phyloP scores from a whole-genome alignment of 2,888 invertebrate species.

The Meandrusa payeni region DNA sequence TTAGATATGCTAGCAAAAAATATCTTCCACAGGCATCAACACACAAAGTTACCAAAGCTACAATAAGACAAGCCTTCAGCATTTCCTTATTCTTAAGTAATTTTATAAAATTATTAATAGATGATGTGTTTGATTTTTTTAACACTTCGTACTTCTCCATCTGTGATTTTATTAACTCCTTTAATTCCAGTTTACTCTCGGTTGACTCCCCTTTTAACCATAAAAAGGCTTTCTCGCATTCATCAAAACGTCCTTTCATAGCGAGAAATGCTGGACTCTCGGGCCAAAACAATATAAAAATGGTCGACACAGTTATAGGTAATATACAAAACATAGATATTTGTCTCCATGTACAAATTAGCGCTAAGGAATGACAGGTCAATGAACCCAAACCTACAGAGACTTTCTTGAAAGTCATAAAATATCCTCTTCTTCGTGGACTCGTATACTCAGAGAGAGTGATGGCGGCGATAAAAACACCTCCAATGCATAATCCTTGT shows the following conservation, averaged over 20 bases:
- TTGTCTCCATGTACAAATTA: slow-evolving; percentile 40
- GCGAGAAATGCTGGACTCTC: slow-evolving; percentile 45
- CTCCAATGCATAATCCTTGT: slow-evolving; percentile 38
- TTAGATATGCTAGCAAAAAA: slow-evolving; percentile 36
- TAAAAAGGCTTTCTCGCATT: slow-evolving; percentile 37
- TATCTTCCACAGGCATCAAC: slow-evolving; percentile 38
- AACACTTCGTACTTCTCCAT: slow-evolving; percentile 16
- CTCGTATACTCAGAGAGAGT: slow-evolving; percentile 39
- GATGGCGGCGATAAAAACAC: slow-evolving; percentile 34
- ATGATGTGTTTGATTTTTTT: slow-evolving; percentile 1
- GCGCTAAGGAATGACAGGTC: slow-evolving; percentile 36
- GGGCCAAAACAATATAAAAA: slow-evolving; percentile 39
- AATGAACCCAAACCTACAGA: slow-evolving; percentile 33
- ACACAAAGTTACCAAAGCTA: slow-evolving; percentile 31
- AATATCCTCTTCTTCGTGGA: slow-evolving; percentile 40
- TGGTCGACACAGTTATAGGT: slow-evolving; percentile 24
- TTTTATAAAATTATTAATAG: slow-evolving; percentile 20
- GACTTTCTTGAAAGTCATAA: slow-evolving; percentile 36
- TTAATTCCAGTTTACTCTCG: slow-evolving; percentile 33
- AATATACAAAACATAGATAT: slow-evolving; percentile 32
- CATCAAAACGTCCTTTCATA: slow-evolving; percentile 39
- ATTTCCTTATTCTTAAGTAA: slow-evolving; percentile 33
- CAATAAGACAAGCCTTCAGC: slow-evolving; percentile 33
- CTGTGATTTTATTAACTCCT: slow-evolving; percentile 30
- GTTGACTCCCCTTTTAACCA: slow-evolving; percentile 36